These are phyloP conservation scores for Novumbra hubbsi DNA, from an alignment of 2,797 vertebrate species.

Conservation along the genomic window DNA sequence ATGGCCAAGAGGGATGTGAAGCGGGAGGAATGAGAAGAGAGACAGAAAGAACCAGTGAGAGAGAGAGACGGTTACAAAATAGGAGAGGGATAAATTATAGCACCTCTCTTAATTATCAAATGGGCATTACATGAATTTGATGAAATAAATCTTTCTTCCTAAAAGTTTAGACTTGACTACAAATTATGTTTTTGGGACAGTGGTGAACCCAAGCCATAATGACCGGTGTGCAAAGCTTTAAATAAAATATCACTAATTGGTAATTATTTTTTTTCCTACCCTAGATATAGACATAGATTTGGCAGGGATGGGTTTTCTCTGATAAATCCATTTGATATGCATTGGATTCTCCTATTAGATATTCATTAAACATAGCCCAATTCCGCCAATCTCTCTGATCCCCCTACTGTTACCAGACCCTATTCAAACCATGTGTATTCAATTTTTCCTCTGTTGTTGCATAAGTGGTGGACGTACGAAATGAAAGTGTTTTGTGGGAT, in stretches of 20 bases:
- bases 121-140: constrained; percentile 20
- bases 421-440: background rate
- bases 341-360: constrained; percentile 64
- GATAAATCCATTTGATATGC: constrained; percentile 62
- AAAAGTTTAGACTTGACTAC: constrained; percentile 4
- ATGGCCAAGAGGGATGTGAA: background rate
- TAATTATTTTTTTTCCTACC: constrained; percentile 47
- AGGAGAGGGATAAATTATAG: constrained; percentile 4
- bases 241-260: constrained; percentile 40
- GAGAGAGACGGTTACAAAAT: background rate
- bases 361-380: constrained; percentile 56
- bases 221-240: constrained; percentile 31
- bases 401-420: background rate
- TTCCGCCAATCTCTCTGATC: constrained; percentile 37
- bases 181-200: background rate
- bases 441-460: background rate
- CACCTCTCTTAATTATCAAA: constrained; percentile 18
- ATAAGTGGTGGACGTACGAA: background rate
- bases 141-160: constrained; percentile 25
- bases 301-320: constrained; percentile 25
- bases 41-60: background rate
- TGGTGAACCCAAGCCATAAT: background rate
- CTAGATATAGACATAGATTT: constrained; percentile 38
- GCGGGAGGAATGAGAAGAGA: background rate
- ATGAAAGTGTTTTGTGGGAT: background rate